Conservation (phyloP, 2,888 invertebrate genomes). For the Leucania comma region DNA sequence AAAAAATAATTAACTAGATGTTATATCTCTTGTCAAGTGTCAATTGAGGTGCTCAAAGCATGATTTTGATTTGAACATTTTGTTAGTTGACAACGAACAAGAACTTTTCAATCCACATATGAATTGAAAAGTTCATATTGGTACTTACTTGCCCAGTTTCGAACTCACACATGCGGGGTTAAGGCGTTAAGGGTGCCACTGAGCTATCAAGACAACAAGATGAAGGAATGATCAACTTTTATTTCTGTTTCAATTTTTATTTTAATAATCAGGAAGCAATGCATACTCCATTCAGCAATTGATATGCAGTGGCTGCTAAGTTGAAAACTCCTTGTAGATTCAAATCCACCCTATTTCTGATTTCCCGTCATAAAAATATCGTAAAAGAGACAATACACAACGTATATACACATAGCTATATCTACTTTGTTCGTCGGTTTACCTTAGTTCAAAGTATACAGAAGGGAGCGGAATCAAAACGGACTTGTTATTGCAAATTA, state of each 20-base stretch:
- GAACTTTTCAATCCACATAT: too few relatives aligned
- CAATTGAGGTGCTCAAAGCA: too few relatives aligned
- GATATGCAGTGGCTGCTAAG: neutral
- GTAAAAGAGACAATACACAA: slow-evolving; percentile 30
- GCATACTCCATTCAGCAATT: neutral
- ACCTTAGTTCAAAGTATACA: slow-evolving; percentile 58
- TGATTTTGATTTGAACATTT: too few relatives aligned
- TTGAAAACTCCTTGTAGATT: slow-evolving; percentile 12
- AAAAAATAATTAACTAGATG: too few relatives aligned
- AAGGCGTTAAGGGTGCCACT: too few relatives aligned
- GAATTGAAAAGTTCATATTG: too few relatives aligned
- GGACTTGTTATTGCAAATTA: slow-evolving; percentile 84
- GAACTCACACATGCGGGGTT: too few relatives aligned
- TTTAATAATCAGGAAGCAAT: neutral
- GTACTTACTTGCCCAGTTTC: too few relatives aligned
- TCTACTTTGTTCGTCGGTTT: slow-evolving; percentile 39
- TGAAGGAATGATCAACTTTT: neutral
- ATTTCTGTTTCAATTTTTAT: neutral
- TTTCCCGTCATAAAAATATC: slow-evolving; percentile 25
- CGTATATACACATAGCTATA: slow-evolving; percentile 19
- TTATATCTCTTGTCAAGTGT: too few relatives aligned
- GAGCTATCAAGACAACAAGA: too few relatives aligned
- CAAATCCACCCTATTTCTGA: slow-evolving; percentile 25
- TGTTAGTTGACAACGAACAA: too few relatives aligned
- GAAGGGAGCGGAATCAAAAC: slow-evolving; percentile 75